Base-by-base conservation (phyloP, 2,113 vertebrate species). In the Eonycteris spelaea region DNA sequence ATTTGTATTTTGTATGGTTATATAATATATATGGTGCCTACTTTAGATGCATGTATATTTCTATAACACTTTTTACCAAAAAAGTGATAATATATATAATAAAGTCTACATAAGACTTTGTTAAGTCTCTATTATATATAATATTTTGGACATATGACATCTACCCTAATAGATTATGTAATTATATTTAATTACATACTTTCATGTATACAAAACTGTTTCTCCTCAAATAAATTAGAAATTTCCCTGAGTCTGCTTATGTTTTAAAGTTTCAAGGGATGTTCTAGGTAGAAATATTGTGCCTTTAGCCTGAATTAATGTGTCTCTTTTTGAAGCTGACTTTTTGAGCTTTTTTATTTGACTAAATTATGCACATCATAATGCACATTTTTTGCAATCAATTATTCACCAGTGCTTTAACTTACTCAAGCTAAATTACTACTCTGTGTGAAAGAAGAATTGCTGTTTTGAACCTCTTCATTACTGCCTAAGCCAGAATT, bases 361-460 rank as follows among this genome's bases (percentile, higher is more conserved):
- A 92, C 90, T 96, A 95, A 96, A 95, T 95, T 96, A 95, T 94
- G 92, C 92, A 95, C 90, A 90, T 95, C 35, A 67, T 94, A 94
- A 96, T 92, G 59, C 79, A 63, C 94, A 95, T 96, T 98, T 98
- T 98, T 97, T 95, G 84, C 77, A 95, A 97, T 98, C 89, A 97
- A 96, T 98, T 98, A 96, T 96, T 97, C 94, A 90, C 86, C 14
- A 7, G 57, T 79, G 70, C 85, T 94, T 93, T 94, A 96, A 97
- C 90, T 95, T 96, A 83, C 53, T 95, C 83, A 95, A 89, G 79
- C 57, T 90, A 97, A 96, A 97, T 97, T 96, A 65, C 83, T 79
- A 91, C 92, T 88, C 73, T 94, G 40, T 82, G 80, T 82, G 82
- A 96, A 95, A 96, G 75, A 95, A 95, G 90, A 96, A 96, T 97